Percentiles rank a stretch among this genome's conserved stretches.
Evolutionary conservation across 2,113 vertebrate genomes (phyloP).

Genomic region (Dicentrarchus labrax): DNA sequence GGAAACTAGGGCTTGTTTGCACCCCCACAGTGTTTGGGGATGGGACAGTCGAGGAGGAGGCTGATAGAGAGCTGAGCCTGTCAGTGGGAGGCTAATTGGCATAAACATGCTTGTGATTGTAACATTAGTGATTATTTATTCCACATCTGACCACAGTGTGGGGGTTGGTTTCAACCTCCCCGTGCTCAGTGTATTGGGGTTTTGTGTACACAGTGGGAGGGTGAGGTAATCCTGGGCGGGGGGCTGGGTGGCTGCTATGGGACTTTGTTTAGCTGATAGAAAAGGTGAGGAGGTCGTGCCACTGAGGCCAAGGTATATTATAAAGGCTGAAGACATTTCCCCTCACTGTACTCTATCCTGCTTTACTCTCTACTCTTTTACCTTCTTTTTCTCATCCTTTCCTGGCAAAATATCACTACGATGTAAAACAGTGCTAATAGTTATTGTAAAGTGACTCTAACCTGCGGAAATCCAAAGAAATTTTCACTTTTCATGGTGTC

Average conservation of each 20-base stretch:
- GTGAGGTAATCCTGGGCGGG: constrained; percentile 61
- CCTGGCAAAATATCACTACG: neutral
- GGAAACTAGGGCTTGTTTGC: constrained; percentile 26
- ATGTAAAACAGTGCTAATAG: neutral
- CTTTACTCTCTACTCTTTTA: neutral
- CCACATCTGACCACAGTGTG: constrained; percentile 49
- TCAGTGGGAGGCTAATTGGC: constrained; percentile 77
- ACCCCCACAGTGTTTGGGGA: constrained; percentile 44
- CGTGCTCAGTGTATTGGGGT: constrained; percentile 50
- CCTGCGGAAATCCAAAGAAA: constrained; percentile 26
- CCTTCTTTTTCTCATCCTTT: constrained; percentile 6
- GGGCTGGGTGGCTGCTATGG: constrained; percentile 44
- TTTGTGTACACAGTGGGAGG: constrained; percentile 72
- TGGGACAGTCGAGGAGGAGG: constrained; percentile 8
- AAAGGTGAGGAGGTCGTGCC: constrained; percentile 88
- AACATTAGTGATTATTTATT: constrained; percentile 73
- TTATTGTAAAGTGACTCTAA: constrained; percentile 32
- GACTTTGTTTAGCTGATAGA: constrained; percentile 87
- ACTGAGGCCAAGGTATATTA: constrained; percentile 66
- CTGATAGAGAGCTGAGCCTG: constrained; percentile 46
- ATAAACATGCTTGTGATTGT: constrained; percentile 68
- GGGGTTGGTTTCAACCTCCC: constrained; percentile 44
- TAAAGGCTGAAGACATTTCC: constrained; percentile 81
- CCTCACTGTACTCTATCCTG: constrained; percentile 16
- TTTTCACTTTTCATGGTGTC: neutral